Evolutionary conservation across 92 coral and sea anemone species (phyloP).

Genomic region (Zoanthus sociatus): DNA sequence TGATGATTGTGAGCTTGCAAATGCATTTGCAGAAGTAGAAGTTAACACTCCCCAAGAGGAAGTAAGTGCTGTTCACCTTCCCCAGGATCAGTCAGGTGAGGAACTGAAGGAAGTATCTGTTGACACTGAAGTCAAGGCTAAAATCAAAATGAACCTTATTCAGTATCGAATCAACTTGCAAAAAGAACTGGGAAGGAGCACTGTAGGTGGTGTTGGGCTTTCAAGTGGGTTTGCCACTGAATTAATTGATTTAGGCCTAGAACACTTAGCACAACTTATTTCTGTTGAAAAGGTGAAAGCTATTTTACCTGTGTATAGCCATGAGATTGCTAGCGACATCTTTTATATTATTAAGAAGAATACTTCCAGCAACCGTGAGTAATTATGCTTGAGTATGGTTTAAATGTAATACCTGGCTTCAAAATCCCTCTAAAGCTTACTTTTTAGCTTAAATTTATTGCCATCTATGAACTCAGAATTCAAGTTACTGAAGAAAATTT

Average conservation of each 20-base stretch:
- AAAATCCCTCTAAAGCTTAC: neutral
- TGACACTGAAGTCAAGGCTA: neutral
- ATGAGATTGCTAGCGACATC: constrained; percentile 49
- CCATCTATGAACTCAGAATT: too few species aligned
- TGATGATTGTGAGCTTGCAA: constrained; percentile 55
- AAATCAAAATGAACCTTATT: neutral
- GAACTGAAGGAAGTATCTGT: neutral
- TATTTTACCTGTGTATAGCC: constrained; percentile 59
- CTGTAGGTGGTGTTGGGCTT: constrained; percentile 59
- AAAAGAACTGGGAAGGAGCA: constrained; percentile 51
- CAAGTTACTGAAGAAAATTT: too few species aligned
- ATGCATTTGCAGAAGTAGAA: constrained; percentile 10
- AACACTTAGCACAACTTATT: neutral
- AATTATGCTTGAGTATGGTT: neutral
- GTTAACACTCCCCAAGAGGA: neutral
- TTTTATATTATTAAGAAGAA: constrained; percentile 26
- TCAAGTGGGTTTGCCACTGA: constrained; percentile 55
- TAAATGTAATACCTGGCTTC: neutral
- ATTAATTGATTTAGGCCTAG: constrained; percentile 36
- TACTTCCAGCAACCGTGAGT: neutral
- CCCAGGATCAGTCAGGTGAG: too few species aligned
- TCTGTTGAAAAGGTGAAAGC: constrained; percentile 16
- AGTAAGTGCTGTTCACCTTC: neutral
- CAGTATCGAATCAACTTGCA: neutral
- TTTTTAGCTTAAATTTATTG: neutral